Base-by-base conservation (phyloP, 2,888 invertebrate species). In the Tenthredo notha region DNA sequence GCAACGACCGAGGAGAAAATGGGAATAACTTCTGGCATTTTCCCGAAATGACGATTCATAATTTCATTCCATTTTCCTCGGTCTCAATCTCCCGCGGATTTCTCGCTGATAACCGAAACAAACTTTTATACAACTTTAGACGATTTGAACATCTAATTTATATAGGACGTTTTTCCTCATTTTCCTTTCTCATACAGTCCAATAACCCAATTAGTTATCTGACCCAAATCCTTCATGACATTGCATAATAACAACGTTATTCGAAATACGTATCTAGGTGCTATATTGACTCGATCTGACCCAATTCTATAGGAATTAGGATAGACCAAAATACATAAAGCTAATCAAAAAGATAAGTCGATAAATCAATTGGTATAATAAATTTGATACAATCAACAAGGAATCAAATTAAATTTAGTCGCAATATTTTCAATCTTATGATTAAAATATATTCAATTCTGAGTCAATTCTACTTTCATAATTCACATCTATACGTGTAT, bases 31-130 rank as follows among this genome's bases (percentile, higher is more conserved):
- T 77, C 54, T 54, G 54, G 50, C 54, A 54, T 33, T 25, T 33
- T 15, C 5, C 54, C 77, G 77, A 77, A 77, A 54, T 12, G 37
- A 54, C 33, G 77, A 77, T 77, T 77, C 77, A 54, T 54, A 77
- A 77, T 77, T 77, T 77, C 77, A 54, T 77, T 54, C 54, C 47
- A 50, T 54, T 29, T 54, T 75, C 47, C 25, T 25, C 21, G 75
- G 43, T 47, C 75, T 75, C 47, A 37, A 9, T 47, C n/a, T 37
- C n/a, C 33, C 21, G 6, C 18, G 75, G 25, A 47, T 47, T 47
- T 75, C 43, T 18, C 18, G 29, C 21, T 29, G 18, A 54, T 18
- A 54, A 77, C 77, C 50, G 77, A 29, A 54, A 54, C 54, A 54
- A 77, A 50, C 29, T 77, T 50, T 54, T 50, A 25, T 33, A 54